These are phyloP conservation scores for Trichonephila clavipes DNA, from an alignment of 1,140 invertebrate species.

Conservation along the genomic window DNA sequence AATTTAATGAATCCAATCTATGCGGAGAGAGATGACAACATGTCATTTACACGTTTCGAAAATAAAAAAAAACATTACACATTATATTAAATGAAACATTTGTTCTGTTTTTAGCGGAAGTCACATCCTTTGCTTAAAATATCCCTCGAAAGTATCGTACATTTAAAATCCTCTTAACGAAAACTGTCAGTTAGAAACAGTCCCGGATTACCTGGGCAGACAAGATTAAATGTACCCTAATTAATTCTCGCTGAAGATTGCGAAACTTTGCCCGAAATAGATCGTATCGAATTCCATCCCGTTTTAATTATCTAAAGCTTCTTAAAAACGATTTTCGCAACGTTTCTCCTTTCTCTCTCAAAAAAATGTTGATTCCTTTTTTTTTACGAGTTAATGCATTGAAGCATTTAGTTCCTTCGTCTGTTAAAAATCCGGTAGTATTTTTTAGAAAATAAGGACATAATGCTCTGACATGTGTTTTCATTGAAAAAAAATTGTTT, in stretches of 20 bases:
- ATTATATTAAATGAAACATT: not conserved
- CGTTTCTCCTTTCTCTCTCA: not conserved
- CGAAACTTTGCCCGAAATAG: not conserved
- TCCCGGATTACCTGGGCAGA: not conserved
- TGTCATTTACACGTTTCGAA: not conserved
- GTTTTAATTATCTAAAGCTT: not conserved
- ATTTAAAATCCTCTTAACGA: not conserved
- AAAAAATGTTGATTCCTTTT: too few relatives aligned
- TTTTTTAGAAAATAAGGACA: too few relatives aligned
- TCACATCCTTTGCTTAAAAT: not conserved
- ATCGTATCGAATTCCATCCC: not conserved
- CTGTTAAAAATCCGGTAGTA: too few relatives aligned
- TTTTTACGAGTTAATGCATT: too few relatives aligned
- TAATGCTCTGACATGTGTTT: too few relatives aligned
- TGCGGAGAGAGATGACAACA: not conserved
- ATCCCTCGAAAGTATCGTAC: not conserved
- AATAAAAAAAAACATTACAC: not conserved
- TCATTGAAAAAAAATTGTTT: too few relatives aligned
- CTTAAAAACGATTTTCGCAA: not conserved
- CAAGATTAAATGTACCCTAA: not conserved
- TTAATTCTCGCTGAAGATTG: not conserved
- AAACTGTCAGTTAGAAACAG: slow-evolving; percentile 16
- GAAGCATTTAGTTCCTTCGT: too few relatives aligned
- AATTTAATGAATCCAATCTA: not conserved
- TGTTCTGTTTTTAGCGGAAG: not conserved